Percentiles rank a stretch among this genome's conserved stretches.
Evolutionary conservation across 1,140 invertebrate species (phyloP).

Genomic region (Polypedilum vanderplanki): DNA sequence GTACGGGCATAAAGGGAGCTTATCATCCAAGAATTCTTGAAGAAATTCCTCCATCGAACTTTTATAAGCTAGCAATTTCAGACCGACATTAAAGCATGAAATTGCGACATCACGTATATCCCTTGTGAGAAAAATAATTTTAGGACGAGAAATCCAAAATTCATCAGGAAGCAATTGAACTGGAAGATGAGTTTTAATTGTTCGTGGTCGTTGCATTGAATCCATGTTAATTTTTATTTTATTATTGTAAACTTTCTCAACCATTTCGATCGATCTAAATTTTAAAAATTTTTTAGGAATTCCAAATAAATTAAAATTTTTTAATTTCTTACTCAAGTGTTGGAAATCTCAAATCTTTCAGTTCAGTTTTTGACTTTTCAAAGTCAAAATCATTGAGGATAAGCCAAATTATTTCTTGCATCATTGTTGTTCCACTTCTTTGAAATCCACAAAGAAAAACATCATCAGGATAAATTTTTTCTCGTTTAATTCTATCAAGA

Average conservation of each 20-base stretch:
- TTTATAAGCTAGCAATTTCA: too few relatives aligned
- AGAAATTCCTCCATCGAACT: slow-evolving; percentile 33
- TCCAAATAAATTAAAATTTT: slow-evolving; percentile 24
- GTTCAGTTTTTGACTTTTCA: slow-evolving; percentile 49
- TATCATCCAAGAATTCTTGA: slow-evolving; percentile 34
- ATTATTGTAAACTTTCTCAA: not conserved
- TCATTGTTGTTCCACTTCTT: slow-evolving; percentile 77
- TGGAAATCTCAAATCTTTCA: slow-evolving; percentile 57
- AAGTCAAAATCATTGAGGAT: slow-evolving; percentile 65
- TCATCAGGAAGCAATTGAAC: slow-evolving; percentile 52
- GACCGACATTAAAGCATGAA: too few relatives aligned
- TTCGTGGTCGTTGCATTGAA: slow-evolving; percentile 47
- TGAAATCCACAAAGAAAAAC: slow-evolving; percentile 69
- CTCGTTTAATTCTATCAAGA: not conserved
- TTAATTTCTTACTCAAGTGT: slow-evolving; percentile 69
- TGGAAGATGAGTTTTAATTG: slow-evolving; percentile 67
- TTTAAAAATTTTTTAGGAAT: not conserved
- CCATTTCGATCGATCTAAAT: not conserved
- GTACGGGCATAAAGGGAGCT: slow-evolving; percentile 64
- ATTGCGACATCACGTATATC: slow-evolving; percentile 82
- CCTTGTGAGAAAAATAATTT: slow-evolving; percentile 64
- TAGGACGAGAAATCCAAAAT: not conserved
- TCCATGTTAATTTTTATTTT: slow-evolving; percentile 34
- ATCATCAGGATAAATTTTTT: slow-evolving; percentile 52
- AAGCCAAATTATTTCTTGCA: slow-evolving; percentile 73